A percentile compares a stretch with the other conserved stretches of the same genome.
Evolutionary conservation across 2,113 vertebrate genomes (phyloP).

Genomic region (Mandrillus leucophaeus): DNA sequence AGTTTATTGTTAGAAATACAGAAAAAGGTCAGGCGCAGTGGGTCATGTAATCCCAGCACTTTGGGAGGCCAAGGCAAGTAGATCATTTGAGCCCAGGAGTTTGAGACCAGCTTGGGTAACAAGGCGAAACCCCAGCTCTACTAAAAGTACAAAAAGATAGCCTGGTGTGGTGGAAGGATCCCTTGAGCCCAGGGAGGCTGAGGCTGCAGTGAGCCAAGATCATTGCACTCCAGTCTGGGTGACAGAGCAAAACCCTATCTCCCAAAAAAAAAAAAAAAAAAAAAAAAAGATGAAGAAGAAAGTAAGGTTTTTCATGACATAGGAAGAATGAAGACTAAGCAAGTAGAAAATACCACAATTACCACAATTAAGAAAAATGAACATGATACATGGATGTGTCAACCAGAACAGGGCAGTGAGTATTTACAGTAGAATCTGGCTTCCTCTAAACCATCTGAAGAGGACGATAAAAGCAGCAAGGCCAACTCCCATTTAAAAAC

Average conservation of each 20-base stretch:
- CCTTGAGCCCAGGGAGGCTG: too few relatives aligned
- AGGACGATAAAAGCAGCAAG: background rate
- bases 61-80: too few relatives aligned
- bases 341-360: background rate
- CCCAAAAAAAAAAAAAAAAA: too few relatives aligned
- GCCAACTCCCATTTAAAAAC: slow-evolving; percentile 1
- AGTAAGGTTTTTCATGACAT: background rate
- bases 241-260: too few relatives aligned
- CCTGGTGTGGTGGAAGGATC: too few relatives aligned
- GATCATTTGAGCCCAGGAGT: too few relatives aligned
- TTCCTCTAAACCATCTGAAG: background rate
- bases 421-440: background rate
- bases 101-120: too few relatives aligned
- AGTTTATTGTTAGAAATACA: background rate
- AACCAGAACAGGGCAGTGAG: background rate
- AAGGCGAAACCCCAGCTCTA: too few relatives aligned
- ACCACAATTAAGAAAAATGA: slow-evolving; percentile 16
- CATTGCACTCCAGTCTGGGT: too few relatives aligned
- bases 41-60: too few relatives aligned
- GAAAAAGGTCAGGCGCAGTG: background rate
- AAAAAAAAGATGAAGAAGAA: background rate
- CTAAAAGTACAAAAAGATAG: too few relatives aligned
- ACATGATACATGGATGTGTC: background rate
- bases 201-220: too few relatives aligned
- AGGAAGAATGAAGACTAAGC: background rate